Percentiles rank a stretch among this genome's conserved stretches.
phyloP scores from a whole-genome alignment of 2,113 vertebrate genomes.

The Empidonax traillii region DNA sequence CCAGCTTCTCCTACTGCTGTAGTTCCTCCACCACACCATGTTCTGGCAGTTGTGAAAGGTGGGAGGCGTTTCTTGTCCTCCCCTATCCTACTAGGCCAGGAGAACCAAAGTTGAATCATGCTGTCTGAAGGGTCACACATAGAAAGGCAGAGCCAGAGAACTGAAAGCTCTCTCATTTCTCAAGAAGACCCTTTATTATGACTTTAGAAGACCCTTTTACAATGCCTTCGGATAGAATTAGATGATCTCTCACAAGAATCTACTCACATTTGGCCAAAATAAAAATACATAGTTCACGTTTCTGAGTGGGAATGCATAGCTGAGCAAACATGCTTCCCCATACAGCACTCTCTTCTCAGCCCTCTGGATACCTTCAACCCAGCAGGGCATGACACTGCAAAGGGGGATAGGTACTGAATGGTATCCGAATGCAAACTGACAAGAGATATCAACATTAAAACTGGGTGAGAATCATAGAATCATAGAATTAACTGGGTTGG shows the following conservation, averaged over 20 bases:
- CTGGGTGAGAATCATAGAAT: neutral
- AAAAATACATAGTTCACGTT: neutral
- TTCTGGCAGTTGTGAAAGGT: neutral
- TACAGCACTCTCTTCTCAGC: neutral
- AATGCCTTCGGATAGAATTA: neutral
- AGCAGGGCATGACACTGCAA: neutral
- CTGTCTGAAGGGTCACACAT: neutral
- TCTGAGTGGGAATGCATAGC: neutral
- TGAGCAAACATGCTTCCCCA: neutral
- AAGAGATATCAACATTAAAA: neutral
- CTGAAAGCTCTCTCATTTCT: neutral
- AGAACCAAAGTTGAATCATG: rapidly evolving
- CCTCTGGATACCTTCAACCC: neutral
- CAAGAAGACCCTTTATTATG: neutral
- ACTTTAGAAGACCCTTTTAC: neutral
- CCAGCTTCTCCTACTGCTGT: neutral
- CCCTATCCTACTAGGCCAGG: neutral
- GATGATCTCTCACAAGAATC: neutral
- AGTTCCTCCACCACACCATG: neutral
- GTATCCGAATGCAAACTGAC: neutral
- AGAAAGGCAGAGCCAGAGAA: neutral
- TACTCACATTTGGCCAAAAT: neutral
- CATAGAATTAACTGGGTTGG: too few species aligned
- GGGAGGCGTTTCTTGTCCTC: rapidly evolving
- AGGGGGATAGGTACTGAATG: neutral